Evolutionary conservation across 2,113 vertebrate genomes (phyloP).

Genomic region (Sander lucioperca): DNA sequence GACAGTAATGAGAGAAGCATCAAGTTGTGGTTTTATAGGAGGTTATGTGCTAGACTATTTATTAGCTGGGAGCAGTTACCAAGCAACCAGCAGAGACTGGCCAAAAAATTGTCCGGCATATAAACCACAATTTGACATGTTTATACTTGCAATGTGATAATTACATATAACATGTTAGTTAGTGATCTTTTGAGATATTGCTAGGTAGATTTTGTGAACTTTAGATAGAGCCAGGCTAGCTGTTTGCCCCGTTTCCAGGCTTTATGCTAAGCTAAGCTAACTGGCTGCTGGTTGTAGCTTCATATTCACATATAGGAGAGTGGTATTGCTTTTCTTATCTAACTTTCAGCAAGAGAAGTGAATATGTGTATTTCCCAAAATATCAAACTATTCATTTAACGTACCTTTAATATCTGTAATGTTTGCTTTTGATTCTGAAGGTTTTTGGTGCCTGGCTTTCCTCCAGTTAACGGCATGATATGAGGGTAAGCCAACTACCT

Average conservation of each 20-base stretch:
- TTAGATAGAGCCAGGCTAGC: not conserved
- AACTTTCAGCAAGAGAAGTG: not conserved
- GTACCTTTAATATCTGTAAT: slow-evolving; percentile 35
- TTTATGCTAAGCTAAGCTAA: slow-evolving; percentile 21
- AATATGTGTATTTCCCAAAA: not conserved
- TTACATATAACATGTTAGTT: not conserved
- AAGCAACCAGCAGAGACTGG: not conserved
- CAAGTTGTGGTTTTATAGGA: not conserved
- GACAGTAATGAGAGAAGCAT: not conserved
- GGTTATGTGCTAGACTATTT: not conserved
- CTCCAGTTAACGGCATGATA: slow-evolving; percentile 26
- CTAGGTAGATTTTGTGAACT: not conserved
- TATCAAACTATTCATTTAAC: slow-evolving; percentile 7
- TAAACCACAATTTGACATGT: not conserved
- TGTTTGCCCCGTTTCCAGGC: not conserved
- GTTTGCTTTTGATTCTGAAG: slow-evolving; percentile 18
- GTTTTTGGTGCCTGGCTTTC: slow-evolving; percentile 40
- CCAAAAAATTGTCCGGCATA: not conserved
- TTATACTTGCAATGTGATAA: not conserved
- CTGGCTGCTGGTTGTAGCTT: not conserved
- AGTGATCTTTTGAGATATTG: not conserved
- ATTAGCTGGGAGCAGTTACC: not conserved
- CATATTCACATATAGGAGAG: not conserved
- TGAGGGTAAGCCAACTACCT: slow-evolving; percentile 51
- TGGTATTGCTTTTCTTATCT: not conserved